phyloP scores from a whole-genome alignment of 2,113 vertebrate genomes.

The Sinocyclocheilus maitianheensis region DNA sequence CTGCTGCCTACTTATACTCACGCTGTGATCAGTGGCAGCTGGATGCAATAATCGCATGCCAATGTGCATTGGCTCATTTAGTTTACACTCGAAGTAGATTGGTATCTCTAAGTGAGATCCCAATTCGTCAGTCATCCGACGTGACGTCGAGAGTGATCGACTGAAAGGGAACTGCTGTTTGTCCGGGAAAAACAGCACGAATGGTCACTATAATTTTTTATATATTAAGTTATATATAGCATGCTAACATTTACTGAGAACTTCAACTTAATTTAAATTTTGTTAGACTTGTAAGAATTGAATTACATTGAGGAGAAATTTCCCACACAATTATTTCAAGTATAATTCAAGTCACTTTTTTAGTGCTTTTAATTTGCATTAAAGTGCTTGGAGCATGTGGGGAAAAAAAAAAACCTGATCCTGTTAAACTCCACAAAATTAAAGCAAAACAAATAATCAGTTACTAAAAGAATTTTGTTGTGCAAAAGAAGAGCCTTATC shows the following conservation, averaged over 20 bases:
- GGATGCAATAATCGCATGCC: too few relatives aligned
- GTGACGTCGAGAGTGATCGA: too few relatives aligned
- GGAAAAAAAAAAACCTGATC: not conserved
- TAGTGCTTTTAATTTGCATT: not conserved
- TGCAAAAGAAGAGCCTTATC: not conserved
- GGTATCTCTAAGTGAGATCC: too few relatives aligned
- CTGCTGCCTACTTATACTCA: too few relatives aligned
- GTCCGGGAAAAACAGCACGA: too few relatives aligned
- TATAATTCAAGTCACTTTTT: not conserved
- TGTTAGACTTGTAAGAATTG: not conserved
- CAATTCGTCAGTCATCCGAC: too few relatives aligned
- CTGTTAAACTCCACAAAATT: not conserved
- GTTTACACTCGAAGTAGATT: too few relatives aligned
- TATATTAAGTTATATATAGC: not conserved
- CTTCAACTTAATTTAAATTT: not conserved
- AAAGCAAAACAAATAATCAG: not conserved
- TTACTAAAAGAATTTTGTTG: not conserved
- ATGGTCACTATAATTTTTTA: too few relatives aligned
- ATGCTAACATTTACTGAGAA: not conserved
- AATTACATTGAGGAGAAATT: not conserved
- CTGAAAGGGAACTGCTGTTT: too few relatives aligned
- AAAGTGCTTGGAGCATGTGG: not conserved
- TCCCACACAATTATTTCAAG: not conserved
- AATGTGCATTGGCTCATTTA: too few relatives aligned
- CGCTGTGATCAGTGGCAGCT: too few relatives aligned